Evolutionary conservation across 2,797 vertebrate species (phyloP).

Genomic region (Girardinus metallicus): DNA sequence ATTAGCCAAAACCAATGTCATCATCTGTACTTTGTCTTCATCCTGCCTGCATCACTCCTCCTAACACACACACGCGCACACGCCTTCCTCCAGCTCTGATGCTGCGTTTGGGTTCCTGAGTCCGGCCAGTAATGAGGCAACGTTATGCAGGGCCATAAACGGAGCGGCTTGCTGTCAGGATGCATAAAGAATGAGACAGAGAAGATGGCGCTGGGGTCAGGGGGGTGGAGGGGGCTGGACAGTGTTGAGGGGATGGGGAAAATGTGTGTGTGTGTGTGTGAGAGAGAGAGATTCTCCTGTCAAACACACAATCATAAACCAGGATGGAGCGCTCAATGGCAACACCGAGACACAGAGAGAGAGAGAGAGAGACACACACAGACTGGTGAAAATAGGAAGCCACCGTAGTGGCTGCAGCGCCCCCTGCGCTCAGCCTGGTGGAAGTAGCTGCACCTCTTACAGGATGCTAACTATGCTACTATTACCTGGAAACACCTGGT

Average conservation of each 20-base stretch:
- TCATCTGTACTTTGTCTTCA: slow-evolving; percentile 85
- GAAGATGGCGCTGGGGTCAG: slow-evolving; percentile 88
- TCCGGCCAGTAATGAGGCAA: slow-evolving; percentile 93
- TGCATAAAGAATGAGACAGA: slow-evolving; percentile 94
- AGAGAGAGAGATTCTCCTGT: slow-evolving; percentile 24
- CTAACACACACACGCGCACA: neutral
- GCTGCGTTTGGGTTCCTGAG: slow-evolving; percentile 81
- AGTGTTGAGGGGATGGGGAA: slow-evolving; percentile 45
- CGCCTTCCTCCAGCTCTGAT: slow-evolving; percentile 37
- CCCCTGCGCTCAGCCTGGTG: slow-evolving; percentile 47
- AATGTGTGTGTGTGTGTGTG: slow-evolving; percentile 25
- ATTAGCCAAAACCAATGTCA: slow-evolving; percentile 92
- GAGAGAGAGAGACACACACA: slow-evolving; percentile 22
- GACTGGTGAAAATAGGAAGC: slow-evolving; percentile 65
- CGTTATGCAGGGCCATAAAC: slow-evolving; percentile 95
- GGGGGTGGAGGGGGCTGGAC: slow-evolving; percentile 66
- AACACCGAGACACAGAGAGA: slow-evolving; percentile 62
- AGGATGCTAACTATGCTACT: neutral
- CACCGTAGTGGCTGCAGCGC: slow-evolving; percentile 66
- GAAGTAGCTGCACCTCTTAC: slow-evolving; percentile 9
- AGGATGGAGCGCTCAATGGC: slow-evolving; percentile 81
- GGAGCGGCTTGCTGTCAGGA: slow-evolving; percentile 90
- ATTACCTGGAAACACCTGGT: neutral
- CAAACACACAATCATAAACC: slow-evolving; percentile 44
- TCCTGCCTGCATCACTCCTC: slow-evolving; percentile 32